Percentiles rank a stretch among this genome's conserved stretches.
Evolutionary conservation across 2,113 vertebrate genomes (phyloP).

Genomic region (Oreochromis tanganicae): DNA sequence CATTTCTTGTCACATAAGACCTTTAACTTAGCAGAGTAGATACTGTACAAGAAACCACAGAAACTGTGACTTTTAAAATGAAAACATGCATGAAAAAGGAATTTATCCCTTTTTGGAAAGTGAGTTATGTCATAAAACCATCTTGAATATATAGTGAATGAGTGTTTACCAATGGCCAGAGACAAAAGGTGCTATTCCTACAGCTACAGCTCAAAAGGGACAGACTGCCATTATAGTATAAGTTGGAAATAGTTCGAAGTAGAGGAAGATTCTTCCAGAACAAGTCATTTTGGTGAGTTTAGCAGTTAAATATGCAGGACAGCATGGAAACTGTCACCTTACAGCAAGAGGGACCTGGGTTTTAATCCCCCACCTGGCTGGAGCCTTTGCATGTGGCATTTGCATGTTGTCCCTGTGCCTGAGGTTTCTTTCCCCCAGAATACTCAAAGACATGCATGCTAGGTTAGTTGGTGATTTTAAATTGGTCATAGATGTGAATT

Average conservation of each 20-base stretch:
- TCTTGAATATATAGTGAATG: neutral
- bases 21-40: neutral
- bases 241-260: neutral
- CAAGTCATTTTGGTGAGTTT: neutral
- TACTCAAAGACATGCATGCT: neutral
- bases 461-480: neutral
- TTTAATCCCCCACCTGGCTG: neutral
- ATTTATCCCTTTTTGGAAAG: neutral
- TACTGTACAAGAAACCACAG: neutral
- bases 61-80: neutral
- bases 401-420: neutral
- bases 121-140: neutral
- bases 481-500: no score
- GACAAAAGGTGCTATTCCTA: neutral
- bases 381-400: neutral
- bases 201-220: neutral
- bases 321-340: neutral
- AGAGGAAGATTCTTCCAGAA: neutral
- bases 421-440: neutral
- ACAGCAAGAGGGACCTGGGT: neutral
- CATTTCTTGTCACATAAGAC: neutral
- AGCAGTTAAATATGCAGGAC: neutral
- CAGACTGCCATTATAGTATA: neutral
- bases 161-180: neutral
- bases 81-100: neutral